Evolutionary conservation across 1,140 invertebrate genomes (phyloP).

Genomic region (Drosophila nigrodunni): DNA sequence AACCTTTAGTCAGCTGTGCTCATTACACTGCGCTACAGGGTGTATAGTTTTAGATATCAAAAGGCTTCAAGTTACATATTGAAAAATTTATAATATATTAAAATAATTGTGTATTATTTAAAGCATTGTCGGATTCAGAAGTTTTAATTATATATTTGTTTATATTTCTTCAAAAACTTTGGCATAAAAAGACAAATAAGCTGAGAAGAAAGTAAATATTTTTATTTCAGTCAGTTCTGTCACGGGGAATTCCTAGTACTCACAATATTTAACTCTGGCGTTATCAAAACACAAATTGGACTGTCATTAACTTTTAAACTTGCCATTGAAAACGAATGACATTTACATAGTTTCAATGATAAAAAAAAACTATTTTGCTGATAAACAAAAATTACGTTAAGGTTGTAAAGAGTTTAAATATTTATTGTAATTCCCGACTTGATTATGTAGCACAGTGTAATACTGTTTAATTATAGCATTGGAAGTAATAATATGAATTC

Average conservation of each 20-base stretch:
- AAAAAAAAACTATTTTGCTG: conserved; percentile 34
- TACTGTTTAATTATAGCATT: conserved; percentile 40
- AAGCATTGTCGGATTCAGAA: too few relatives aligned
- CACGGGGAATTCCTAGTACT: too few relatives aligned
- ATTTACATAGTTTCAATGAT: conserved; percentile 27
- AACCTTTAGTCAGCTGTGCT: conserved; percentile 7
- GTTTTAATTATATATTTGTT: too few relatives aligned
- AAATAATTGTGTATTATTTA: too few relatives aligned
- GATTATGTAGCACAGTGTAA: conserved; percentile 44
- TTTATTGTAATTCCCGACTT: conserved; percentile 9
- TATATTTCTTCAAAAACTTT: too few relatives aligned
- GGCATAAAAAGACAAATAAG: too few relatives aligned
- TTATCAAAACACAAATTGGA: conserved; percentile 23
- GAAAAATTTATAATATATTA: too few relatives aligned
- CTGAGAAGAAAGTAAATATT: too few relatives aligned
- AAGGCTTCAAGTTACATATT: too few relatives aligned
- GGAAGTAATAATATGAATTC: conserved; percentile 31
- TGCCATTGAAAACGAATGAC: conserved; percentile 48
- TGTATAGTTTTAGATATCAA: background rate
- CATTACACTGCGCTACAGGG: conserved; percentile 17
- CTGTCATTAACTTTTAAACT: conserved; percentile 22
- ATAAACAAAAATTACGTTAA: conserved; percentile 21
- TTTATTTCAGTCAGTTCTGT: too few relatives aligned
- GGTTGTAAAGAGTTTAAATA: conserved; percentile 1
- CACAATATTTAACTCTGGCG: background rate